Evolutionary conservation across 1,140 invertebrate species (phyloP), one percentile per base, ranked within the genome.

Genomic region (Antheraea mylitta): DNA sequence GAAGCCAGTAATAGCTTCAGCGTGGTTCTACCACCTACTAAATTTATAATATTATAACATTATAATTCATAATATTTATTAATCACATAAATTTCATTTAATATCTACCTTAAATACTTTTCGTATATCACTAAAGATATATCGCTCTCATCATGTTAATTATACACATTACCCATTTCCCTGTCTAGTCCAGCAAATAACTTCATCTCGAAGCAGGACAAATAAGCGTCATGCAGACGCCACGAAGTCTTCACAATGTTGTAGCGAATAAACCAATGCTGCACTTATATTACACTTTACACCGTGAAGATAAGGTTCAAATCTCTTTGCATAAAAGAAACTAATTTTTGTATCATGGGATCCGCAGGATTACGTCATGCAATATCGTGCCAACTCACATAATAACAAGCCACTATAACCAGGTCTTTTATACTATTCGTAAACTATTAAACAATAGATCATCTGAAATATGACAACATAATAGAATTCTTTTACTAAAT

Each of bases 181-280:
- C 1, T 30, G 22, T 30, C 22, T 30, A 30, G 22, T 30, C 22
- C 22, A 30, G 22, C 22, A 42, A 42, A 42, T 42, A 42, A 10
- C 38, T 11, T 42, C 38, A 42, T 42, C 38, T 10, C 38, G 11
- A 42, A 42, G 38, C 58, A 61, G 66, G 70, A 62, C 70, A 66
- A 68, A 62, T 67, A 58, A 66, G 58, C 67, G 67, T 58, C 67
- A 58, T 66, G 63, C 42, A 66, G 64, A 67, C 70, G 70, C 64
- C 70, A 18, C 11, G 11, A 7, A 64, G 70, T 72, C 70, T 72
- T 48, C 53, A 68, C 66, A 72, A 36, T 42, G 42, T 19, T 30
- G 9, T 10, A 64, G 18, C 66, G 60, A 60, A 65, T 11, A 45
- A 60, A 53, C 58, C 11, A 65, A 42, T 18, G 4, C 18, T 16